phyloP scores from a whole-genome alignment of 2,888 invertebrate species.

The Taenaris catops region DNA sequence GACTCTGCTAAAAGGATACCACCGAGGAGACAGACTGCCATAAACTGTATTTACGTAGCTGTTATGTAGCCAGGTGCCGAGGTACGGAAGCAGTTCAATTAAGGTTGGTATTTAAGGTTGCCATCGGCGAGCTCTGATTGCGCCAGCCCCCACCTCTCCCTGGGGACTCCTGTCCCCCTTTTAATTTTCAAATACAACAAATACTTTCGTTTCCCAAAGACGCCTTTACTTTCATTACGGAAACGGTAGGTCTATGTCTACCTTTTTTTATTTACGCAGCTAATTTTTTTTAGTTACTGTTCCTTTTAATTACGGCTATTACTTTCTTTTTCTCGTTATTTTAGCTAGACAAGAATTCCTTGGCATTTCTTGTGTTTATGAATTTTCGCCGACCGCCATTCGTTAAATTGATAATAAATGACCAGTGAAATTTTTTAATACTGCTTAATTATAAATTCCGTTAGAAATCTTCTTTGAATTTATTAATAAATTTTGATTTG shows the following conservation, averaged over 20 bases:
- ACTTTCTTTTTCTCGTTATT: conserved; percentile 10
- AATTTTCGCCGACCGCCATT: conserved; percentile 2
- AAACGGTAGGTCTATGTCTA: conserved; percentile 21
- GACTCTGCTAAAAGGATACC: conserved; percentile 51
- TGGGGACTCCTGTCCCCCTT: conserved; percentile 59
- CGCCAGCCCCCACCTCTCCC: conserved; percentile 43
- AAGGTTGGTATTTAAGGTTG: conserved; percentile 76
- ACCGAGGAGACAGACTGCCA: conserved; percentile 59
- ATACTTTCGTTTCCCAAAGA: conserved; percentile 46
- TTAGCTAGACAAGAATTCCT: conserved; percentile 10
- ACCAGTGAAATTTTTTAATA: conserved; percentile 4
- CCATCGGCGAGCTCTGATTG: conserved; percentile 71
- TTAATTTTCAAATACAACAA: conserved; percentile 76
- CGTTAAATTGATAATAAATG: conserved; percentile 1
- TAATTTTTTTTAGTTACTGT: conserved; percentile 18
- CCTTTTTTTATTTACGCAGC: conserved; percentile 17
- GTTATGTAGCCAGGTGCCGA: conserved; percentile 60
- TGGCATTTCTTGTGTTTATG: conserved; percentile 2
- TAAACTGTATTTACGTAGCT: conserved; percentile 66
- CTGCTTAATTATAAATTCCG: conserved; percentile 1
- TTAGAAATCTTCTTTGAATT: too few species aligned
- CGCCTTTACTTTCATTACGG: conserved; percentile 30
- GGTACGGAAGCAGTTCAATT: conserved; percentile 73
- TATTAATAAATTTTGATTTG: too few species aligned
- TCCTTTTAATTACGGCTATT: conserved; percentile 18